Base-by-base conservation (phyloP, 2,113 vertebrate genomes). In the Rhinolophus sinicus region DNA sequence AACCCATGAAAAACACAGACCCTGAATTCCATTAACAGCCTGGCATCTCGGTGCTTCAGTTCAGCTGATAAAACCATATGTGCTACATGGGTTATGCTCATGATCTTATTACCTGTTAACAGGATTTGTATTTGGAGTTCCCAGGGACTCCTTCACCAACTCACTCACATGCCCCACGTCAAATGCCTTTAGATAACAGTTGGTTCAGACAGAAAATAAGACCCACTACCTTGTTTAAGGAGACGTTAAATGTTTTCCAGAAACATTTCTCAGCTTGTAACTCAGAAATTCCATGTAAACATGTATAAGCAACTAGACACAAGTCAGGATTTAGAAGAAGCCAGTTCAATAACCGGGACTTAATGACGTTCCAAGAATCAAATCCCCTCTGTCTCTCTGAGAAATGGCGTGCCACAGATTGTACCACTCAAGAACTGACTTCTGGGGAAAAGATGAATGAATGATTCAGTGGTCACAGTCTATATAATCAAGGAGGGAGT, bases 1-100 rank as follows among this genome's bases (percentile, higher is more conserved):
- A 98, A 97, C 90, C 96, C 95, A 96, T 3, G 3, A 96, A 97
- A 98, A 97, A 97, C 95, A 97, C 21, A 96, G 95, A 91, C 28
- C 26, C 78, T 86, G 94, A 97, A 98, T 96, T 96, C 97, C 90
- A 98, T 93, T 93, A 97, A 84, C 81, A 90, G 62, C 92, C 54
- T 94, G 94, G 88, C 83, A 97, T 82, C 65, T 93, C 14, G 22
- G 58, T 8, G 30, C 92, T 97, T 95, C 26, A 11, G 90, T 96
- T 97, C 40, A 60, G 82, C 19, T 88, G 72, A 86, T 86, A 90
- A 95, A 30, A 8, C 12, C 16, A 50, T 16, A 9, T 4, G 76
- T 11, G 56, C 5, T 88, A 38, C 62, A 86, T 77, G 88, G 96
- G 69, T 28, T 77, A 72, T 83, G 84, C 52, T 26, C 56, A 90